A percentile compares a stretch with the other conserved stretches of the same genome.
Evolutionary conservation across 2,888 invertebrate species (phyloP).

Genomic region (Drosophila helvetica): DNA sequence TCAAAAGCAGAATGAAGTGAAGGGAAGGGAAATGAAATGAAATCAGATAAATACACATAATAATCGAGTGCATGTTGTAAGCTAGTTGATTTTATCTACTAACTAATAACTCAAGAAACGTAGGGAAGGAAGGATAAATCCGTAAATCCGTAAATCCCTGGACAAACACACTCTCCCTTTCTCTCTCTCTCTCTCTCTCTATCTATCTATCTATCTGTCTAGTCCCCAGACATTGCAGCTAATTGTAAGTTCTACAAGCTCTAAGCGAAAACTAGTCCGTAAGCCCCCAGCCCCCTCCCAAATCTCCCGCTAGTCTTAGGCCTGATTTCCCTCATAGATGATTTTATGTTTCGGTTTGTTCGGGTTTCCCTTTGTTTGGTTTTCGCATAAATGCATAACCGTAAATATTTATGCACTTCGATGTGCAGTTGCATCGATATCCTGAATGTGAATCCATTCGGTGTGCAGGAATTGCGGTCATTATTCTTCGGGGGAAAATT

Average conservation of each 20-base stretch:
- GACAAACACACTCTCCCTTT: conserved; percentile 6
- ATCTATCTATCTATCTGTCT: background rate
- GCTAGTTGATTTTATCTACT: conserved; percentile 74
- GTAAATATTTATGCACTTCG: conserved; percentile 69
- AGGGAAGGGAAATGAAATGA: conserved; percentile 25
- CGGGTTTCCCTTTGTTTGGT: conserved; percentile 2
- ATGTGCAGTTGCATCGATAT: conserved; percentile 59
- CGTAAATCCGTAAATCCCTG: conserved; percentile 30
- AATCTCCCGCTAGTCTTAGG: conserved; percentile 20
- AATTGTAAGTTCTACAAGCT: conserved; percentile 68
- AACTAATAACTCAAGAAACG: conserved; percentile 35
- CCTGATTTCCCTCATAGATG: conserved; percentile 36
- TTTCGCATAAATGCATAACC: conserved; percentile 68
- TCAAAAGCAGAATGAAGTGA: conserved; percentile 24
- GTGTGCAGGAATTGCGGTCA: conserved; percentile 25
- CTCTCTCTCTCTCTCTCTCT: background rate
- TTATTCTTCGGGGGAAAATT: conserved; percentile 34
- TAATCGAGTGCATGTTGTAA: conserved; percentile 70
- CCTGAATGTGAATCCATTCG: conserved; percentile 28
- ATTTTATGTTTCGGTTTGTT: conserved; percentile 14
- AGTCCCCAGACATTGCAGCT: conserved; percentile 14
- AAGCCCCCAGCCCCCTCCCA: conserved; percentile 6
- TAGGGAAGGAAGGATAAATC: conserved; percentile 22
- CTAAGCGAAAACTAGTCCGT: conserved; percentile 69
- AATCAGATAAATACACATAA: conserved; percentile 36